A percentile compares a stretch with the other conserved stretches of the same genome.
phyloP scores from a whole-genome alignment of 2,888 invertebrate genomes.

The Boloria euphrosyne region DNA sequence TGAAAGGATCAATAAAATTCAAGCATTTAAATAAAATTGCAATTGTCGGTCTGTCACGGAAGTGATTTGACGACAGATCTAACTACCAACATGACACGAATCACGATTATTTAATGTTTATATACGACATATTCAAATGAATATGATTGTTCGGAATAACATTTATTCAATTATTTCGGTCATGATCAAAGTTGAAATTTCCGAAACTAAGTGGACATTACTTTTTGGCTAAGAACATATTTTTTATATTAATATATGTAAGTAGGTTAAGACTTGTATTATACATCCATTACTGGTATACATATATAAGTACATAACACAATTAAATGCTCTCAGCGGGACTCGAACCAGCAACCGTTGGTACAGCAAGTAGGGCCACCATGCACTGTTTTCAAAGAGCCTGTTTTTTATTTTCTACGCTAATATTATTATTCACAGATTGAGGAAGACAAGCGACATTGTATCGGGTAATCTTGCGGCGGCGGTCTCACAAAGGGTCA shows the following conservation, averaged over 20 bases:
- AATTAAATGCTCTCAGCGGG: too few species aligned
- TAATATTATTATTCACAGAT: constrained; percentile 10
- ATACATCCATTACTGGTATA: too few species aligned
- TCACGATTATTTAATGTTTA: constrained; percentile 29
- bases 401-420: neutral
- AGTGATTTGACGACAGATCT: constrained; percentile 27
- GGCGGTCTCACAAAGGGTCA: constrained; percentile 69
- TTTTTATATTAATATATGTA: neutral
- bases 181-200: constrained; percentile 5
- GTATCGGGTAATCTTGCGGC: constrained; percentile 70
- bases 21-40: constrained; percentile 11
- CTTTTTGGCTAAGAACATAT: neutral
- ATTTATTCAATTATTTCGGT: constrained; percentile 9
- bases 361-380: too few species aligned
- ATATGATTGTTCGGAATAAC: constrained; percentile 1
- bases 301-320: too few species aligned
- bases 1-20: constrained; percentile 17
- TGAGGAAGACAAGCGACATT: constrained; percentile 55
- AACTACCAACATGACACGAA: constrained; percentile 16
- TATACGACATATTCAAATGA: constrained; percentile 5
- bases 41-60: constrained; percentile 30
- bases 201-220: neutral
- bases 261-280: too few species aligned
- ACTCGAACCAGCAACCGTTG: too few species aligned
- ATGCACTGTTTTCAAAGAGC: neutral